phyloP scores from a whole-genome alignment of 2,113 vertebrate genomes.

The Cyanoderma ruficeps region DNA sequence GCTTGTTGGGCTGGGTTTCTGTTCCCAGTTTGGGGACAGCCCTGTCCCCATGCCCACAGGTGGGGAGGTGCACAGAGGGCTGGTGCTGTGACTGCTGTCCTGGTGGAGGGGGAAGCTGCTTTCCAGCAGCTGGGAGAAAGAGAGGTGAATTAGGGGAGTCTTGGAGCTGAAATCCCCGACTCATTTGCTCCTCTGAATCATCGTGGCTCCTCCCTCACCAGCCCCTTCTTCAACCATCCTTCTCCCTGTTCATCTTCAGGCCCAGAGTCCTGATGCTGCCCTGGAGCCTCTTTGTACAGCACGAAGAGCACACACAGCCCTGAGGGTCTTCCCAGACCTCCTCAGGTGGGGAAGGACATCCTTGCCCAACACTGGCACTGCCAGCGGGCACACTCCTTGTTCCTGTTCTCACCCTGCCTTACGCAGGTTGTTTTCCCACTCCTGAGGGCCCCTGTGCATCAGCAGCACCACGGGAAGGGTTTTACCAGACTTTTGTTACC shows the following conservation, averaged over 20 bases:
- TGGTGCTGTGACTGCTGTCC: background rate
- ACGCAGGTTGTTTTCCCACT: background rate
- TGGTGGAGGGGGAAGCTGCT: background rate
- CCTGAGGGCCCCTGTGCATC: background rate
- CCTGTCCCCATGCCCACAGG: background rate
- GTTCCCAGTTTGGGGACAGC: fast-evolving
- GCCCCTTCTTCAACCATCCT: background rate
- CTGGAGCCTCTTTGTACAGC: background rate
- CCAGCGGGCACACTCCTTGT: background rate
- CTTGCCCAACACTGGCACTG: fast-evolving
- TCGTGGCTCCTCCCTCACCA: fast-evolving
- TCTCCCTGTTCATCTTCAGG: background rate
- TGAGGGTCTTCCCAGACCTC: background rate
- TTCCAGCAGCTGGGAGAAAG: background rate
- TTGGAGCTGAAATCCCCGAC: background rate
- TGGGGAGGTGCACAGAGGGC: background rate
- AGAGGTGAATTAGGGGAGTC: background rate
- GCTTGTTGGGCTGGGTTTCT: fast-evolving
- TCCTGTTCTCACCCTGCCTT: background rate
- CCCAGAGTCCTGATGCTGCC: background rate
- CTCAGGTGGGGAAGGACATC: background rate
- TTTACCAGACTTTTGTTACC: background rate
- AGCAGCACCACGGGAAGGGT: background rate
- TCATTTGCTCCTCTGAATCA: background rate
- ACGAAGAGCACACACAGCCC: background rate